phyloP scores from a whole-genome alignment of 2,113 vertebrate genomes.

The Brachypteracias leptosomus region DNA sequence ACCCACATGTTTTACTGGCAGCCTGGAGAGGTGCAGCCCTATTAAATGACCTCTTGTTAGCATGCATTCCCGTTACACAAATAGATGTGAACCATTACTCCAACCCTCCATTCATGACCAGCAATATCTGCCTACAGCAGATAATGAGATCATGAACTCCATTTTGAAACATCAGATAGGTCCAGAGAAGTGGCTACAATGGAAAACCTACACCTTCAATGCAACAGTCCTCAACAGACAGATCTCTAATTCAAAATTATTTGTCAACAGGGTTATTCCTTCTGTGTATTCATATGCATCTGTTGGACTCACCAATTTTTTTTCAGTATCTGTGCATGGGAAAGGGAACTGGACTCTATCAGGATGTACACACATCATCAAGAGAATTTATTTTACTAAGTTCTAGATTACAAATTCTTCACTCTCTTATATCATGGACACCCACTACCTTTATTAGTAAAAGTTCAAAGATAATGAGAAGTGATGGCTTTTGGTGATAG shows the following conservation, averaged over 20 bases:
- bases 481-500: neutral
- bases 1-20: neutral
- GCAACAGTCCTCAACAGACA: neutral
- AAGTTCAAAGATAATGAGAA: neutral
- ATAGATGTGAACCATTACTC: neutral
- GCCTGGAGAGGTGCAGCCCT: neutral
- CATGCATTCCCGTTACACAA: fast-evolving
- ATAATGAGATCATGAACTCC: neutral
- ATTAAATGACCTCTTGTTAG: neutral
- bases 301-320: neutral
- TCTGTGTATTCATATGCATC: neutral
- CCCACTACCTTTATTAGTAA: neutral
- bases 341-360: neutral
- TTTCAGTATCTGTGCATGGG: neutral
- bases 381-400: neutral
- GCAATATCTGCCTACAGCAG: neutral
- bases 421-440: neutral
- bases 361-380: neutral
- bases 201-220: neutral
- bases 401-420: neutral
- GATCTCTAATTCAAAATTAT: neutral
- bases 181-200: neutral
- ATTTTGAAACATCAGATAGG: neutral
- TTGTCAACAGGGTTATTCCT: neutral
- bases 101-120: neutral